Evolutionary conservation across 2,113 vertebrate genomes (phyloP), one percentile per base, ranked within the genome.

Genomic region (Sisor rabdophorus): DNA sequence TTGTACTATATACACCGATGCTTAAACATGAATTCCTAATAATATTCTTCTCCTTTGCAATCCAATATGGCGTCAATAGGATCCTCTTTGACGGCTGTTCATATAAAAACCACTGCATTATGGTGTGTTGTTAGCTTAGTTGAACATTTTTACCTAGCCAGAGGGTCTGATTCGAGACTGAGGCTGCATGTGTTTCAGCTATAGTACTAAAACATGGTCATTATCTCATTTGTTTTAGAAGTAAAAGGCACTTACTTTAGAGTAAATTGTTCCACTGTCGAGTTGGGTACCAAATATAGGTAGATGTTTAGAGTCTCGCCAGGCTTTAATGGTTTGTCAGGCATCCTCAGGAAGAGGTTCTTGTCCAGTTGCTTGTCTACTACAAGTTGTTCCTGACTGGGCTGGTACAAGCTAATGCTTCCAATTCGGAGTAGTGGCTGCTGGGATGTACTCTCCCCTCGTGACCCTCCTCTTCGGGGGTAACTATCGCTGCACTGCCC

Each of bases 361-460:
- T 94, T 90, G 17, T 98, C 96, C 73, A 98, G 82, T 65, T 86
- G 92, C 22, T 98, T 96, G 87, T 99, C 96, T 81, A 96, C 93
- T 85, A 96, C 88, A 50, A 90, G 88, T 80, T 92, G 94, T 61
- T 88, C 85, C 0, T 93, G 86, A 6, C 86, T 88, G 1, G 93
- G 92, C 87, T 94, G 95, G 86, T 96, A 93, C 50, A 99, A 90
- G 85, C 93, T 95, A 91, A 99, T 92, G 86, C 96, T 99, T 1
- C 97, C 97, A 0, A 99, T 96, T 58, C 97, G 93, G 81, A 98
- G 94, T 80, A 99, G 89, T 0, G 96, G 96, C 85, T 98, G 96
- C 87, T 96, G 95, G 0, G 95, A 93, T 77, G 90, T 92, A n/a
- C 91, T 91, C 80, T 96, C 96, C 0, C 90, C 93, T 22, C 94